Evolutionary conservation across 2,797 vertebrate genomes (phyloP).

Genomic region (Cyclopterus lumpus): DNA sequence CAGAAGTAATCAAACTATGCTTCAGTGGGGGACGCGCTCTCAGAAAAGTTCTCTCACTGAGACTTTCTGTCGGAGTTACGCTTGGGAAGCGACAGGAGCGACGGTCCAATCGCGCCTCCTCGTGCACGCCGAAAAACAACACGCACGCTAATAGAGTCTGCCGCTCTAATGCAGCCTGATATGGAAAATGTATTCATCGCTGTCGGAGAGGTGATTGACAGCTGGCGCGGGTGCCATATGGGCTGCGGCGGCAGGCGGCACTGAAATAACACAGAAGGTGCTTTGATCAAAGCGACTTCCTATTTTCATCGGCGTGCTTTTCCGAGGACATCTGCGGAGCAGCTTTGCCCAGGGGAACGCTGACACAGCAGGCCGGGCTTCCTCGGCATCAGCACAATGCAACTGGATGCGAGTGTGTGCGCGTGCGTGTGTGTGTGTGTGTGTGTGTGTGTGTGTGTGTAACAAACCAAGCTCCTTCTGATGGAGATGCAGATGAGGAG

Average conservation of each 20-base stretch:
- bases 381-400: slow-evolving; percentile 68
- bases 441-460: neutral
- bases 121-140: slow-evolving; percentile 4
- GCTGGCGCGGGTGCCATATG: slow-evolving; percentile 65
- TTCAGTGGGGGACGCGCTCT: slow-evolving; percentile 34
- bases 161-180: slow-evolving; percentile 48
- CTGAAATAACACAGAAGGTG: slow-evolving; percentile 67
- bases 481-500: slow-evolving; percentile 61
- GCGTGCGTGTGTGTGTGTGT: neutral
- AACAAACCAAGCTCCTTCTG: slow-evolving; percentile 41
- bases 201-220: slow-evolving; percentile 69
- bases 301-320: slow-evolving; percentile 73
- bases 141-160: slow-evolving; percentile 46
- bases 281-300: slow-evolving; percentile 73
- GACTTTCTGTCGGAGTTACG: slow-evolving; percentile 7
- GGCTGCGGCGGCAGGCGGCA: slow-evolving; percentile 38
- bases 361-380: slow-evolving; percentile 75
- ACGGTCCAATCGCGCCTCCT: slow-evolving; percentile 33
- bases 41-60: slow-evolving; percentile 23
- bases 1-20: slow-evolving; percentile 42
- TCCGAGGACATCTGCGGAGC: slow-evolving; percentile 75
- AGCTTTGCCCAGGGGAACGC: slow-evolving; percentile 72
- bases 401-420: slow-evolving; percentile 39
- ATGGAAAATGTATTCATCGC: slow-evolving; percentile 57
- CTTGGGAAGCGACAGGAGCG: slow-evolving; percentile 25